phyloP scores from a whole-genome alignment of 2,888 invertebrate species.

The Polydrusus cervinus region DNA sequence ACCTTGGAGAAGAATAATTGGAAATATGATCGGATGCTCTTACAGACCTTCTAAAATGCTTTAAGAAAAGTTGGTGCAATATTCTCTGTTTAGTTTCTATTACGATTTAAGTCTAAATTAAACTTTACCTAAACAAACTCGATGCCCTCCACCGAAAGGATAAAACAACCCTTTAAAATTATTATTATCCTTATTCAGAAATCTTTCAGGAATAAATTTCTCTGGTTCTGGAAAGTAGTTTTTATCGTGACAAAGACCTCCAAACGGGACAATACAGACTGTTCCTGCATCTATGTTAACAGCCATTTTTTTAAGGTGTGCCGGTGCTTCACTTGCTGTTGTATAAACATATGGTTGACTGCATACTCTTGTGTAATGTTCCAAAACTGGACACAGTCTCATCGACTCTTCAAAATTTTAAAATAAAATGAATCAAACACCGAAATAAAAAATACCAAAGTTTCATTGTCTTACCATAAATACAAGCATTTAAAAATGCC shows the following conservation, averaged over 20 bases:
- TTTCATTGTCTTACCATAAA: slow-evolving; percentile 33
- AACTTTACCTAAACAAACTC: slow-evolving; percentile 47
- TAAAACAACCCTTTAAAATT: slow-evolving; percentile 38
- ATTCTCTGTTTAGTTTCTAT: too few species aligned
- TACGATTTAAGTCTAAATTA: background rate
- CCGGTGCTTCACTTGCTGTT: slow-evolving; percentile 36
- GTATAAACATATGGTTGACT: slow-evolving; percentile 34
- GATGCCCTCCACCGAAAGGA: slow-evolving; percentile 48
- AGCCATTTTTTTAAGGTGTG: slow-evolving; percentile 32
- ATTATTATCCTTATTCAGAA: slow-evolving; percentile 32
- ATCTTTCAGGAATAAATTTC: slow-evolving; percentile 39
- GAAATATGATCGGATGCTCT: too few species aligned
- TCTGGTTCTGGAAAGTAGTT: slow-evolving; percentile 44
- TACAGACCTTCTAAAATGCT: too few species aligned
- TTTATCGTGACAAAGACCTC: slow-evolving; percentile 44
- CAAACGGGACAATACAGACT: slow-evolving; percentile 44
- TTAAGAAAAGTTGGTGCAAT: too few species aligned
- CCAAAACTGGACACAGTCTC: slow-evolving; percentile 44
- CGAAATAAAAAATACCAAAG: too few species aligned
- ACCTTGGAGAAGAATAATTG: too few species aligned
- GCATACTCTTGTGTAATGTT: slow-evolving; percentile 47
- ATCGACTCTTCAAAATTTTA: slow-evolving; percentile 41
- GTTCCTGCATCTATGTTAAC: slow-evolving; percentile 45
- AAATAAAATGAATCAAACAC: too few species aligned
- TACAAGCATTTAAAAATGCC: slow-evolving; percentile 46